Evolutionary conservation across 2,888 invertebrate species (phyloP).

Genomic region (Coleophora flavipennella): DNA sequence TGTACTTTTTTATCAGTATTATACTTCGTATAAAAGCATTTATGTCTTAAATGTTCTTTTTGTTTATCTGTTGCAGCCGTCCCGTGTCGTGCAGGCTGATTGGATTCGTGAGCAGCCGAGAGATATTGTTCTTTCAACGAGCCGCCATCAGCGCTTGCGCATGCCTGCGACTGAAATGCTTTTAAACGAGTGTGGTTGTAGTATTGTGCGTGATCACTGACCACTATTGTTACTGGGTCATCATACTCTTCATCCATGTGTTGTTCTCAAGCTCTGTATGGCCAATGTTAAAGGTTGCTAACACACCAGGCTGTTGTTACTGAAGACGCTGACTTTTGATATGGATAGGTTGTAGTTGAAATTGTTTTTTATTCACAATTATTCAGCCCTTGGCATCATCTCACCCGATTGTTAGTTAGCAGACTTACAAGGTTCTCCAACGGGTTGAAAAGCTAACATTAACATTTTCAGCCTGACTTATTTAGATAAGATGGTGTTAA

Average conservation of each 20-base stretch:
- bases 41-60: conserved; percentile 12
- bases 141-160: conserved; percentile 29
- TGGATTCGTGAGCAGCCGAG: conserved; percentile 51
- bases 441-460: no score
- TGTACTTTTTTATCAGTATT: conserved; percentile 22
- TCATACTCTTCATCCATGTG: background rate
- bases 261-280: no score
- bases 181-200: conserved; percentile 27
- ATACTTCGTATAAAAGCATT: conserved; percentile 14
- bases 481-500: no score
- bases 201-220: conserved; percentile 8
- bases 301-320: no score
- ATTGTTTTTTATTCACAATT: no score
- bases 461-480: no score
- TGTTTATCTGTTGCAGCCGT: conserved; percentile 22
- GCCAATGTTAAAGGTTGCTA: no score
- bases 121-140: conserved; percentile 53
- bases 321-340: no score
- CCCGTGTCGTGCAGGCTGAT: conserved; percentile 44
- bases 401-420: no score
- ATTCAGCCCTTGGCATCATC: no score
- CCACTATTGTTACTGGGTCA: background rate
- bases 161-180: conserved; percentile 34
- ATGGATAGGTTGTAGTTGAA: no score
- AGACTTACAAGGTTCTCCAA: no score